Evolutionary conservation across 2,888 invertebrate genomes (phyloP).

Genomic region (Capitulum mitella): DNA sequence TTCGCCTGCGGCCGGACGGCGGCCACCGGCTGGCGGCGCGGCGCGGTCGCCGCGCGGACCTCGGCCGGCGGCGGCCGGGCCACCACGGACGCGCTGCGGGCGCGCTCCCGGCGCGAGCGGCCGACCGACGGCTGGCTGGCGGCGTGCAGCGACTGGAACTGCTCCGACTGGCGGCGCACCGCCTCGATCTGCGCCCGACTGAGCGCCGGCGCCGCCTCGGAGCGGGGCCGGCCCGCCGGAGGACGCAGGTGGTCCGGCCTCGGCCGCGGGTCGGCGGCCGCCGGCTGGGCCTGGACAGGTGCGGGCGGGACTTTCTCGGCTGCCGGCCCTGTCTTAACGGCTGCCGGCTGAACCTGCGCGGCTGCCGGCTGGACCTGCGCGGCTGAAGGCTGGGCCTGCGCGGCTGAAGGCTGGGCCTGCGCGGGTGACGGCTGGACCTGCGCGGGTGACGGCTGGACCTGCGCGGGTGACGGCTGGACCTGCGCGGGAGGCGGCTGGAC

Average conservation of each 20-base stretch:
- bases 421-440: no score
- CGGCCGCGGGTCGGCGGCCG: background rate
- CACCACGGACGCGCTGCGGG: background rate
- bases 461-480: no score
- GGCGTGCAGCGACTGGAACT: background rate
- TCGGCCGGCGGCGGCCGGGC: background rate
- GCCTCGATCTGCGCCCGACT: background rate
- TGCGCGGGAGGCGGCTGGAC: background rate
- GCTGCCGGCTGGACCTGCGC: background rate
- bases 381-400: no score
- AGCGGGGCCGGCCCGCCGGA: background rate
- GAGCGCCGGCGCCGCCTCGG: background rate
- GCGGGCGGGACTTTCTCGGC: background rate
- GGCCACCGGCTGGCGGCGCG: background rate
- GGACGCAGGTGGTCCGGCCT: no score
- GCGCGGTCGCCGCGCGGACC: background rate
- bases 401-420: no score
- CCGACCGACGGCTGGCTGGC: background rate
- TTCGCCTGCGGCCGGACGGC: background rate
- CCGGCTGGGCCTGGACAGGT: background rate
- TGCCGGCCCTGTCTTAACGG: background rate
- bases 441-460: no score
- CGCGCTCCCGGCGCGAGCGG: background rate
- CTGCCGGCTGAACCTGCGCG: background rate
- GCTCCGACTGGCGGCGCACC: background rate